phyloP scores from a whole-genome alignment of 2,797 vertebrate genomes.

The Apodemus agrarius region DNA sequence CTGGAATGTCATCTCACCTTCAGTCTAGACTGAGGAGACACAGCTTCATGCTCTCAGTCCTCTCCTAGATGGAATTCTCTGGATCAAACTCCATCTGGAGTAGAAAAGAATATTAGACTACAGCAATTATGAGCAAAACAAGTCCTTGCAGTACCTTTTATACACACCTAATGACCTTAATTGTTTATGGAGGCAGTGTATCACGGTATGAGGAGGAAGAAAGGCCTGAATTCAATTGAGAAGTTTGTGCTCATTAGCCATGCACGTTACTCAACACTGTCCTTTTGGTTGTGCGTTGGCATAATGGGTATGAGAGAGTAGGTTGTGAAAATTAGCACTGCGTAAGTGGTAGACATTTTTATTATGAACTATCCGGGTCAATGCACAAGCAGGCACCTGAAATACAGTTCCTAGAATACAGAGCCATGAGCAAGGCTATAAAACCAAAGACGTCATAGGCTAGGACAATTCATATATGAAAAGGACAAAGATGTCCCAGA shows the following conservation, averaged over 20 bases:
- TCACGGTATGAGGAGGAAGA: neutral
- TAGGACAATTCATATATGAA: neutral
- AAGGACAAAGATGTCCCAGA: neutral
- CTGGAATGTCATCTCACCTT: neutral
- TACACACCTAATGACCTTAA: neutral
- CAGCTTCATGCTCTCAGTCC: neutral
- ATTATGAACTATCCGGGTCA: slow-evolving; percentile 33
- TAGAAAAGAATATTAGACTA: slow-evolving; percentile 25
- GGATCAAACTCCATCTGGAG: neutral
- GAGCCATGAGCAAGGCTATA: neutral
- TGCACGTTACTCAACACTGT: neutral
- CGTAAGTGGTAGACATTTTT: neutral
- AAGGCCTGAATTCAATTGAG: neutral
- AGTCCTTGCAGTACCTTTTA: slow-evolving; percentile 8
- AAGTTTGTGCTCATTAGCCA: neutral
- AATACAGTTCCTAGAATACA: slow-evolving; percentile 20
- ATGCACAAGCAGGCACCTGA: neutral
- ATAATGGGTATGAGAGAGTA: neutral
- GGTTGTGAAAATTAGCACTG: slow-evolving; percentile 9
- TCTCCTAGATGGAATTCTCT: neutral
- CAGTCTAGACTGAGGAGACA: neutral
- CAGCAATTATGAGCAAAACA: slow-evolving; percentile 27
- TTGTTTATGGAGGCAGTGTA: neutral
- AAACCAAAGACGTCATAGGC: neutral
- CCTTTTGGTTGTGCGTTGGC: neutral